Evolutionary conservation across 2,797 vertebrate genomes (phyloP), one percentile per base, ranked within the genome.

Genomic region (Lepilemur septentrionalis): DNA sequence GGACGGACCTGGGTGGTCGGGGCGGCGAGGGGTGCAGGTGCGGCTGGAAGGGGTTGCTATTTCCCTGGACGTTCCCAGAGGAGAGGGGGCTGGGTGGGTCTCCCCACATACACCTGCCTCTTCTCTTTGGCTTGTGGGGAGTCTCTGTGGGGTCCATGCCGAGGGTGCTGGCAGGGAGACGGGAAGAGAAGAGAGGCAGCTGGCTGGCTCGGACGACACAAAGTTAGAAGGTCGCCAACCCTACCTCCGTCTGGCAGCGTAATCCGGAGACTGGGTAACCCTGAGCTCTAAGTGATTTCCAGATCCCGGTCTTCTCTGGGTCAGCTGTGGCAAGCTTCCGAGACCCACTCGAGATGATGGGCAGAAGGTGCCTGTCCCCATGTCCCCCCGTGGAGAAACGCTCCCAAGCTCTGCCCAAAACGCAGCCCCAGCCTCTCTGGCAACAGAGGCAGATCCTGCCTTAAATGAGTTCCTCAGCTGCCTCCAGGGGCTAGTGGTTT

Each of bases 401-500:
- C 35, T 8, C 10, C 18, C 43, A 17, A 28, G 46, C 15, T 13
- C 35, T 41, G 22, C n/a, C 41, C 23, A 11, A 83, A n/a, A 59
- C 18, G 55, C n/a, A 35, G 72, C 41, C 32, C 28, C n/a, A 55
- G 59, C 73, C 63, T 75, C 25, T 1, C 35, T 18, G n/a, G 65
- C 2, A 25, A 25, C 69, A 75, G 78, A 80, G 61, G 78, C 48
- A 85, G 41, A 65, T 7, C 2, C 69, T 46, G 38, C 18, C 35
- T 23, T 5, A 50, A 32, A 28, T 0, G 10, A 20, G 7, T 32
- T 76, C 14, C 46, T n/a, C 7, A 20, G 35, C 4, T 46, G 3
- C 28, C 17, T 30, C 5, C 12, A 38, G 11, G 23, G 32, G 12
- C 32, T 46, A 0, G 0, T 0, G 0, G n/a, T 0, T 7, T 57